Conservation (phyloP, 2,113 vertebrate species). For the Tympanuchus pallidicinctus region DNA sequence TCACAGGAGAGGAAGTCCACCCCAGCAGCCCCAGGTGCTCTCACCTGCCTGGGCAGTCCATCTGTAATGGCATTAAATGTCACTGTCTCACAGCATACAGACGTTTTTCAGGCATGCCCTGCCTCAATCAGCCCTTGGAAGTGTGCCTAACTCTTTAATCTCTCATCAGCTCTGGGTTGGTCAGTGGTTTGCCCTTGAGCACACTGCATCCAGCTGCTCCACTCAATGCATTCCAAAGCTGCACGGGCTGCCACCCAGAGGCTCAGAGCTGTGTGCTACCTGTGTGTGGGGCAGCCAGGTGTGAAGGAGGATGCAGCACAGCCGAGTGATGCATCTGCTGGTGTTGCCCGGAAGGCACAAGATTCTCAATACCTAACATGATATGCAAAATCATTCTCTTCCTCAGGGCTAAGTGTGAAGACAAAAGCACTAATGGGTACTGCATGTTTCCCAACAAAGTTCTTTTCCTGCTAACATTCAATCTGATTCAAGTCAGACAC, state of each 20-base stretch:
- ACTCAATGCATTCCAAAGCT: neutral
- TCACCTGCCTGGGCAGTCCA: neutral
- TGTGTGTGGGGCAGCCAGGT: neutral
- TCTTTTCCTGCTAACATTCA: neutral
- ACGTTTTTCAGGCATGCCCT: neutral
- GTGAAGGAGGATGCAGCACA: neutral
- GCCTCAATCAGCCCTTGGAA: neutral
- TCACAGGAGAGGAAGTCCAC: neutral
- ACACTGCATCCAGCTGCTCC: neutral
- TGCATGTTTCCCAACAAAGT: neutral
- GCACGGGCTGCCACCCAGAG: neutral
- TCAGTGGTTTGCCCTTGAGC: neutral
- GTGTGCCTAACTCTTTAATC: neutral
- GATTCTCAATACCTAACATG: neutral
- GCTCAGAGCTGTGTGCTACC: neutral
- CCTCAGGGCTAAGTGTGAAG: neutral
- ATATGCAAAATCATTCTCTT: neutral
- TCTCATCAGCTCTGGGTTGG: neutral
- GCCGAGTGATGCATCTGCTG: neutral
- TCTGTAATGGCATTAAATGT: neutral
- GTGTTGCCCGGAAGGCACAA: neutral
- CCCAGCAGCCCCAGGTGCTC: neutral
- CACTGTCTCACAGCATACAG: neutral
- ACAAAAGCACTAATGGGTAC: neutral
- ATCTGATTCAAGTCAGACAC: neutral